Evolutionary conservation across 2,888 invertebrate genomes (phyloP).

Genomic region (Oscheius myriophilus): DNA sequence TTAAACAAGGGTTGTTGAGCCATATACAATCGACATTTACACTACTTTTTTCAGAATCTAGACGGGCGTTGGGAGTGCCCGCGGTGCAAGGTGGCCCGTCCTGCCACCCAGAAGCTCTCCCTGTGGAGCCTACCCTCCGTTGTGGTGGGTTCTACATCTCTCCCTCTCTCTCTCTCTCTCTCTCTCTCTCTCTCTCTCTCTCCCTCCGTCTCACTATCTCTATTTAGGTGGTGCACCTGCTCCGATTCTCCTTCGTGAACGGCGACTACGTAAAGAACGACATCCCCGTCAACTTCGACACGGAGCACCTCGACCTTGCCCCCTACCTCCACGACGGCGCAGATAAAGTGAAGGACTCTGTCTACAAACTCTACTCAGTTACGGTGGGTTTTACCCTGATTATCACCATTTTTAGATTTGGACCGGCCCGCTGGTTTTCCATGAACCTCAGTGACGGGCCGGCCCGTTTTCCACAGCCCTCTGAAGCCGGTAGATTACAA

Average conservation of each 20-base stretch:
- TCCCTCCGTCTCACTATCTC: not conserved
- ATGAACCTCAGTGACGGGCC: too few relatives aligned
- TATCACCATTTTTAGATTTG: too few relatives aligned
- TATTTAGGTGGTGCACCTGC: slow-evolving; percentile 60
- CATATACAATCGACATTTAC: not conserved
- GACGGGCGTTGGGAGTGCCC: slow-evolving; percentile 67
- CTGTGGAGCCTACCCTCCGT: slow-evolving; percentile 63
- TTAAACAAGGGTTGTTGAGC: not conserved
- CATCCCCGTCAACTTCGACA: slow-evolving; percentile 57
- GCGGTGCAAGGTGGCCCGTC: slow-evolving; percentile 48
- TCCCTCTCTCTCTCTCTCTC: not conserved
- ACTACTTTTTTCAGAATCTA: slow-evolving; percentile 41
- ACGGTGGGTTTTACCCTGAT: slow-evolving; percentile 60
- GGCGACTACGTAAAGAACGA: slow-evolving; percentile 64
- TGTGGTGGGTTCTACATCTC: not conserved
- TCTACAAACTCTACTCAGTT: slow-evolving; percentile 61
- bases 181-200: not conserved
- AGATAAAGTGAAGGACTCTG: slow-evolving; percentile 23
- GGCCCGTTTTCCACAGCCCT: slow-evolving; percentile 12
- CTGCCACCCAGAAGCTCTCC: slow-evolving; percentile 46
- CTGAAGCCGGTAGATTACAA: too few relatives aligned
- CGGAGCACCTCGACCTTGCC: slow-evolving; percentile 42
- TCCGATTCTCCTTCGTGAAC: slow-evolving; percentile 57
- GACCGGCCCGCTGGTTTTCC: too few relatives aligned
- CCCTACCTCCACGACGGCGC: slow-evolving; percentile 52